Base-by-base conservation (phyloP, 2,797 vertebrate species). In the Otolemur crassicaudatus region DNA sequence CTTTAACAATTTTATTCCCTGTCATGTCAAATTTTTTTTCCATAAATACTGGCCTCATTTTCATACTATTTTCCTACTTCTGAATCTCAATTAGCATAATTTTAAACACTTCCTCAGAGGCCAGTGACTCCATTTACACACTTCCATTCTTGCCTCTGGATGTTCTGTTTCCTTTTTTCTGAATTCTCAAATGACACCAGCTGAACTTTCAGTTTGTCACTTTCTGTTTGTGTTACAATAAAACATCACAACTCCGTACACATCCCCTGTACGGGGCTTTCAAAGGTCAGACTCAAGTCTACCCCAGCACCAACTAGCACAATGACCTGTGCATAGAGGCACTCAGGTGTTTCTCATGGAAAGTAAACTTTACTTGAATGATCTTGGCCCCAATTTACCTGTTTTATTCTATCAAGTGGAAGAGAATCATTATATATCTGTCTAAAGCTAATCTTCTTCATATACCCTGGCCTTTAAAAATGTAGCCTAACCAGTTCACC, bases 71-170 rank as follows among this genome's bases (percentile, higher is more conserved):
- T 31, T 56, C 22, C 12, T 14, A 49, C 12, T 95, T 91, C 23
- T 7, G 67, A 92, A 79, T 82, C 13, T 91, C 14, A 87, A 25
- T 56, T 70, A 61, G 63, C 67, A 19, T 75, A 53, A 81, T 65
- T 88, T 80, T 46, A 92, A 86, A 94, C 63, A 84, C 56, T 91
- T 83, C 69, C 10, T 70, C 14, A 81, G 80, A 91, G 58, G 17
- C 19, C 37, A 86, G 70, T 25, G 19, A 58, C 19, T 96, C 23
- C 19, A 63, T 31, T 56, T 77, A 88, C 11, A 84, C 7, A 25
- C 90, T 75, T 88, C 7, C 29, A 82, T 90, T 60, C 34, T 37
- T 94, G 29, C n/a, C 22, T 89, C 20, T 43, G 40, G 25, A 93
- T 69, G 27, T 43, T 27, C 49, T 79, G 6, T 85, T 16, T 80